Base-by-base conservation (phyloP, 2,888 invertebrate species). In the Drosophila rellima region DNA sequence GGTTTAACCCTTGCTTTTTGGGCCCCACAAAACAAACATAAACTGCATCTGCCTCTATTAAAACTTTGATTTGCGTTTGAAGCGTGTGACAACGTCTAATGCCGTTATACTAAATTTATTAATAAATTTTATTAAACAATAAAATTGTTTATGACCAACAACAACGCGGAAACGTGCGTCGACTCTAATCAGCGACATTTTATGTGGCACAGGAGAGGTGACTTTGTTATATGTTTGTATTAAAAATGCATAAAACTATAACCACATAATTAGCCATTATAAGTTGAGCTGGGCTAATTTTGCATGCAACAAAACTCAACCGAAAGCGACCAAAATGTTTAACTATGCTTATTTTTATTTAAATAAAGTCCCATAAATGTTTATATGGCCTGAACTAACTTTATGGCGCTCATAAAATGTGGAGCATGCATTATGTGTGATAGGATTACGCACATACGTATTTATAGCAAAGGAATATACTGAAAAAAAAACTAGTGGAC, bases 201-300 rank as follows among this genome's bases (percentile, higher is more conserved):
- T 83, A 89, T 87, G 83, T 60, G 72, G 47, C 75, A 72, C 44
- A n/a, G 18, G 4, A 64, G 23, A 77, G 59, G 71, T 71, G 72
- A 77, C 45, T 64, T 52, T 73, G 54, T 76, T 71, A 60, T 65
- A 59, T 63, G 69, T 74, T 75, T 76, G 82, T 74, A 89, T 85
- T 85, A 89, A 82, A 82, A 88, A 82, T 82, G 88, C 89, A 85
- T 85, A 82, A 85, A 82, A 82, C 89, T 75, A 88, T 85, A 85
- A 85, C 89, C 88, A 85, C 85, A 88, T 89, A 85, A 85, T 85
- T 85, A 85, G 85, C 74, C 79, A 82, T 88, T 82, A 88, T 84
- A 88, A 84, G 82, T 62, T 65, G 52, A 39, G 59, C 44, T 55
- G 45, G 40, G 65, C 84, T 87, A 83, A 89, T 89, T 89, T 84